Evolutionary conservation across 1,140 invertebrate genomes (phyloP), one percentile per base, ranked within the genome.

Genomic region (Meteorus sp.): DNA sequence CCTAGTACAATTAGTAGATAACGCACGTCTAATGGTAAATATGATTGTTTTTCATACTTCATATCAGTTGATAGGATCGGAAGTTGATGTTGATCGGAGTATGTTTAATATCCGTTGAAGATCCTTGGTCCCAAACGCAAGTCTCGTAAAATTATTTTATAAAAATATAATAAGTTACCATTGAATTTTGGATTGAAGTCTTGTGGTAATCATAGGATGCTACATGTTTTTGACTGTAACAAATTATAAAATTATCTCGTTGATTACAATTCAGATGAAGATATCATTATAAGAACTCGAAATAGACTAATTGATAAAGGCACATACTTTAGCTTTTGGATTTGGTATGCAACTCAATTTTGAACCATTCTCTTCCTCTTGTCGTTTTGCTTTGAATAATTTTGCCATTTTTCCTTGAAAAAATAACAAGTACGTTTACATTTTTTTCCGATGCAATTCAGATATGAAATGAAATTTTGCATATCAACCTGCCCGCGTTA

Each of bases 151-250:
- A 11, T 44, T 44, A 44, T 44, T 41, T 4, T 44, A n/a, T 44
- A 44, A 44, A 44, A 44, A 44, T 44, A 44, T 8, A 44, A 44
- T 47, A 22, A 7, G 19, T 23, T 22, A n/a, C 19, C 20, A 47
- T 23, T 27, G 8, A n/a, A 23, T 13, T n/a, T 47, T 6, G 11
- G 35, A 3, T 5, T 13, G 3, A n/a, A 11, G 3, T 4, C 15
- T 56, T 73, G 57, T 43, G 70, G 57, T 15, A 51, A 65, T 74
- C 62, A 74, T 50, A 74, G 60, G 35, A 74, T 47, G 23, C 5
- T 62, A 45, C 72, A 74, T 0, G 66, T 70, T 55, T 69, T 73
- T 6, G 72, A 74, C 72, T 74, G 59, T 7, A 67, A 67, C 56
- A 13, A 29, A 35, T 33, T 13, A 37, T 48, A 35, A 27, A 11